Evolutionary conservation across 1,140 invertebrate genomes (phyloP), one percentile per base, ranked within the genome.

Genomic region (Argopecten irradians): DNA sequence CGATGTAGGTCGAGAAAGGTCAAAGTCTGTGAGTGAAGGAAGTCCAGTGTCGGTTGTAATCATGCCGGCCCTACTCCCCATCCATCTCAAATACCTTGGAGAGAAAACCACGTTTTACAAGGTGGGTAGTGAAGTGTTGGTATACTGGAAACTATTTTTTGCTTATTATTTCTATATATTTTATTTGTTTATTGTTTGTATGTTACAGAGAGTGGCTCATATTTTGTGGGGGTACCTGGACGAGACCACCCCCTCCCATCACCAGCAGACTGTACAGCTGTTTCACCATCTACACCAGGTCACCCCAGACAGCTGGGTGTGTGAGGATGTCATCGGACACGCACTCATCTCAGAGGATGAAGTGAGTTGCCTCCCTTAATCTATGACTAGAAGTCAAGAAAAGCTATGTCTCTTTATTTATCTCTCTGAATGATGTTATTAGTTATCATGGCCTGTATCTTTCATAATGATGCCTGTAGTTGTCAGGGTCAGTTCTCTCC

Each of bases 271-370:
- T 90, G 97, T 97, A 34, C 97, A 97, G 89, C 92, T 98, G 32
- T 93, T 98, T 1, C 96, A 97, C 90, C 97, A 97, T 92, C 95
- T 98, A 1, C 97, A 97, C 91, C 97, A 97, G 93, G 96, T 97
- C 46, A 97, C 97, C 55, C 96, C 97, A 85, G 96, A 96, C 89
- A 94, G 94, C 87, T 95, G 95, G 92, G 95, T 97, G 22, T 97
- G 97, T 89, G 97, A 98, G 94, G 96, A 97, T 93, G 96, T 97
- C 13, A 97, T 98, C 83, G 97, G 97, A 34, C 93, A 93, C 96
- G 86, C 96, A 95, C 84, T 96, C 85, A 92, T 95, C 14, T 93
- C 93, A n/a, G 93, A 93, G 36, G 95, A 95, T 89, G 92, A 95
- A 92, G 95, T 95, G 84, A 87, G 46, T 41, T 1, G 9, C 43